phyloP scores from a whole-genome alignment of 1,140 invertebrate genomes.

The Arion vulgaris region DNA sequence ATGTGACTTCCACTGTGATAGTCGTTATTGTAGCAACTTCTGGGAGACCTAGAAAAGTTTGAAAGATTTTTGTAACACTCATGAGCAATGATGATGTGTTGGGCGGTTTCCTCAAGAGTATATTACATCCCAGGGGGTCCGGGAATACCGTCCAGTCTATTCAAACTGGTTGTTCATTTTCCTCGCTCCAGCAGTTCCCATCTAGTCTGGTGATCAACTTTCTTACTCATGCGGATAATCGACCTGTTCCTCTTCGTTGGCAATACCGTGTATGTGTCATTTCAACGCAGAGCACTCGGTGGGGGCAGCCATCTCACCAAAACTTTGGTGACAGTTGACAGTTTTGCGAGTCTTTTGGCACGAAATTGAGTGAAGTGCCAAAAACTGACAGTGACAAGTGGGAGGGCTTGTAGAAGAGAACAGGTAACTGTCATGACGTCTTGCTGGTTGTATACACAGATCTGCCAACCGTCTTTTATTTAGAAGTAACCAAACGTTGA shows the following conservation, averaged over 20 bases:
- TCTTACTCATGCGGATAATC: background rate
- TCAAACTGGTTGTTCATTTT: background rate
- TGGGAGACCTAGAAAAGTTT: background rate
- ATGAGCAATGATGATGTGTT: background rate
- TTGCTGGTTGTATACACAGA: background rate
- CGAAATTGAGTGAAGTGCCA: background rate
- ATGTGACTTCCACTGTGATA: too few species aligned
- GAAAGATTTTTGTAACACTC: background rate
- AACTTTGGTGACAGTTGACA: background rate
- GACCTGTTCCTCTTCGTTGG: background rate
- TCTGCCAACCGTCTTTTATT: background rate
- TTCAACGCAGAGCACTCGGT: background rate
- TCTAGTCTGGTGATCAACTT: background rate
- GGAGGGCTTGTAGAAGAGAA: background rate
- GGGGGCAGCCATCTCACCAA: background rate
- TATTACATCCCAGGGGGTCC: background rate
- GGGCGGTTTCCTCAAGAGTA: background rate
- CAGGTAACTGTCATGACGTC: background rate
- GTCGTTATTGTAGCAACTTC: background rate
- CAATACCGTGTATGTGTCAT: background rate
- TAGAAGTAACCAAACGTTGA: too few species aligned
- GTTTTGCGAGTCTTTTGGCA: background rate
- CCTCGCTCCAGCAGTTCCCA: background rate
- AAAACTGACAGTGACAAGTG: background rate
- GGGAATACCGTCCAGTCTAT: background rate